Evolutionary conservation across 2,113 vertebrate species (phyloP), one percentile per base, ranked within the genome.

Genomic region (Alces alces): DNA sequence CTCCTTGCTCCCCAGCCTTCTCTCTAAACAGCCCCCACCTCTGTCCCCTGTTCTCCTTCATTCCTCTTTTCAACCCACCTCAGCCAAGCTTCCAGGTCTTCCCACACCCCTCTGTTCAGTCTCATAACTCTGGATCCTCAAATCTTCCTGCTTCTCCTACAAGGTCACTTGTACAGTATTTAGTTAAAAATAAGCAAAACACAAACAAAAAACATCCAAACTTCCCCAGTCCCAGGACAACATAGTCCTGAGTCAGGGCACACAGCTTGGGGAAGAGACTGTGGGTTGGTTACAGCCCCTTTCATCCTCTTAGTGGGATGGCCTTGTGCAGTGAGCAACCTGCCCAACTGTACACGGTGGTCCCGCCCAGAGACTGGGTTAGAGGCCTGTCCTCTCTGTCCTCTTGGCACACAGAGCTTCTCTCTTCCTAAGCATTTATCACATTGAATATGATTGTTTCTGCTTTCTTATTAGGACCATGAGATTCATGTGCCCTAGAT

Each of bases 261-360:
- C 57, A 12, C 3, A 79, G 47, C 58, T 57, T 3, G 15, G 16
- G 14, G 4, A 55, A 28, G n/a, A 84, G 47, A 27, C 11, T 30
- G 2, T 10, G 15, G 14, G 30, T 60, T 55, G 33, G n/a, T 70
- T 43, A 19, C 4, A 10, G 50, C 30, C 9, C 6, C 2, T 2
- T 1, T 12, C 15, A 1, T 7, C 36, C 58, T 73, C 30, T 12
- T 55, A 27, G 27, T 2, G 27, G 4, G 7, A 2, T 3, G 3
- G 16, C 4, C 79, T 50, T 50, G 70, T 6, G 36, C 33, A 19
- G 1, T 28, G 36, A 27, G 13, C 78, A 86, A 8, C 15, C 43
- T 66, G 19, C 30, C 30, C 79, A 27, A 8, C 50, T 25, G 43
- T 66, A 0, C 39, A 1, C 16, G 5, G 90, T 10, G 19, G 27